phyloP scores from a whole-genome alignment of 2,113 vertebrate genomes.

The Potamarius usumacintae region DNA sequence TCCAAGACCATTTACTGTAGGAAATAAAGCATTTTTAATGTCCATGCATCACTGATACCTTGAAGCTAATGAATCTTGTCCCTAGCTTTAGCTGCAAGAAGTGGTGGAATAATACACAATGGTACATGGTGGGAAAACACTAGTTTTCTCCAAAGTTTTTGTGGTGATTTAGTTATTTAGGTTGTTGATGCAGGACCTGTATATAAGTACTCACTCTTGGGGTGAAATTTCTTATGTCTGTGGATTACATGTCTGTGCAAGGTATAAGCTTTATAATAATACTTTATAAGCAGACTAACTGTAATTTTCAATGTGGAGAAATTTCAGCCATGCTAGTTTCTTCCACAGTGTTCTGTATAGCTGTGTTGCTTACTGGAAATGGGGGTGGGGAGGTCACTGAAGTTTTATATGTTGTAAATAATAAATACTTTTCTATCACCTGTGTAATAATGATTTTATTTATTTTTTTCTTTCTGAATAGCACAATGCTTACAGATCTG shows the following conservation, averaged over 20 bases:
- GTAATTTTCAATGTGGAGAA: background rate
- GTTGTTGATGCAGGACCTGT: background rate
- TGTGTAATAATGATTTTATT: background rate
- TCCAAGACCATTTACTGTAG: background rate
- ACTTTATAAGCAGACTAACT: conserved; percentile 16
- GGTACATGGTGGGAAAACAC: background rate
- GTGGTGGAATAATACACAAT: background rate
- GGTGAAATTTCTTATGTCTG: background rate
- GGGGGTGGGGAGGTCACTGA: background rate
- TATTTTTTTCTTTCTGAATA: background rate
- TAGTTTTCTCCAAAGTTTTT: background rate
- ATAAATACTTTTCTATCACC: conserved; percentile 22
- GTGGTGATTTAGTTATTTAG: background rate
- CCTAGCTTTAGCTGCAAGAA: background rate
- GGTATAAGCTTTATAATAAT: conserved; percentile 19
- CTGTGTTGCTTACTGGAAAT: background rate
- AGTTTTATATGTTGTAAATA: conserved; percentile 56
- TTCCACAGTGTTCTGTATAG: conserved; percentile 32
- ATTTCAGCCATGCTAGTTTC: conserved; percentile 10
- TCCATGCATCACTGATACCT: background rate
- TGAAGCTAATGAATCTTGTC: background rate
- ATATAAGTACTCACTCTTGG: background rate
- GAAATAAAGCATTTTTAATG: background rate
- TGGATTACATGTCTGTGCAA: background rate
- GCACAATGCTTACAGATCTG: background rate